Conservation (phyloP, 92 coral and sea anemone species). For the Actinernus sp. region DNA sequence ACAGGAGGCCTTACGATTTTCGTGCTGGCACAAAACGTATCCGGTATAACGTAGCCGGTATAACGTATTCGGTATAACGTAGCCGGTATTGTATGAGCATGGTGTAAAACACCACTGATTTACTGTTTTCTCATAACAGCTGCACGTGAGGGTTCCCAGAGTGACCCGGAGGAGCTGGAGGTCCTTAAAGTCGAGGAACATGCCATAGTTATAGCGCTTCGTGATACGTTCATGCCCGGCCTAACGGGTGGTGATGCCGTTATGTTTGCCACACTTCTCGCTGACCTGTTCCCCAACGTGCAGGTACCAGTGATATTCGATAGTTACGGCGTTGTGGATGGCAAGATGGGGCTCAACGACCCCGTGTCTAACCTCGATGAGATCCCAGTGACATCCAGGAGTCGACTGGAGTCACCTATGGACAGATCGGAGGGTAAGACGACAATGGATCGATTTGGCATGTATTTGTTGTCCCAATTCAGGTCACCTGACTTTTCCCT, state of each 20-base stretch:
- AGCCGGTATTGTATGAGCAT: too few species aligned
- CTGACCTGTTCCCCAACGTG: constrained; percentile 87
- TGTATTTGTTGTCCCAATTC: too few species aligned
- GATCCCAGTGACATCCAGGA: constrained; percentile 63
- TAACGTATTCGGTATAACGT: too few species aligned
- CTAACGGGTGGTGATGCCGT: constrained; percentile 83
- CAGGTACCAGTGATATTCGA: constrained; percentile 92
- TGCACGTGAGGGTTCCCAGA: constrained; percentile 11
- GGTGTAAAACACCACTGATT: neutral
- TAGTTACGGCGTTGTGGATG: constrained; percentile 59
- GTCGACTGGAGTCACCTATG: constrained; percentile 19
- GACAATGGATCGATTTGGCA: too few species aligned
- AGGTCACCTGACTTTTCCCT: too few species aligned
- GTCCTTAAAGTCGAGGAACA: constrained; percentile 72
- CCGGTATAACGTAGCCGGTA: too few species aligned
- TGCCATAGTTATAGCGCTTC: constrained; percentile 80
- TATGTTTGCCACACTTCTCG: constrained; percentile 86
- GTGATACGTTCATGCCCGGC: constrained; percentile 94
- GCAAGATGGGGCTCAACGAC: constrained; percentile 72
- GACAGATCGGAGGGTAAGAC: constrained; percentile 35
- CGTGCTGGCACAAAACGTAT: too few species aligned
- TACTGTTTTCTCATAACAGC: constrained; percentile 1
- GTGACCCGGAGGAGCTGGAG: constrained; percentile 25
- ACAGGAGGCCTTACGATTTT: too few species aligned
- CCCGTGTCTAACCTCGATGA: constrained; percentile 86